These are phyloP conservation scores for Drosophila oshimai DNA, from an alignment of 1,140 invertebrate genomes.

Conservation along the genomic window DNA sequence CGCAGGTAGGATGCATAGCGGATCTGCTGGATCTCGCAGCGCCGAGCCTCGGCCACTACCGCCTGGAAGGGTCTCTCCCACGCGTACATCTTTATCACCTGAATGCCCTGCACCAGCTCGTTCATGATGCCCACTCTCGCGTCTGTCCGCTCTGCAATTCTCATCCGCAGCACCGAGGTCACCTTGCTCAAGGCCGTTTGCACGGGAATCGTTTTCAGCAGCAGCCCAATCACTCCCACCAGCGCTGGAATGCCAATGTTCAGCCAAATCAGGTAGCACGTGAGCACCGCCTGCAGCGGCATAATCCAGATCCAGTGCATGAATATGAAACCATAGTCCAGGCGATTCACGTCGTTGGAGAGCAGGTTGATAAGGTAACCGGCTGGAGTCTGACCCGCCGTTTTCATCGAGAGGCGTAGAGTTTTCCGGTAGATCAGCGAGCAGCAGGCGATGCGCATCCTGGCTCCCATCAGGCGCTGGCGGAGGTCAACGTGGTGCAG, in stretches of 20 bases:
- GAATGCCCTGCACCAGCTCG: slow-evolving; percentile 88
- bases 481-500: slow-evolving; percentile 81
- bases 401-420: slow-evolving; percentile 85
- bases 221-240: slow-evolving; percentile 87
- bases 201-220: slow-evolving; percentile 86
- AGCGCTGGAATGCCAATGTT: slow-evolving; percentile 87
- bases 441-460: slow-evolving; percentile 85
- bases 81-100: slow-evolving; percentile 92
- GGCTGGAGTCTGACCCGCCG: slow-evolving; percentile 88
- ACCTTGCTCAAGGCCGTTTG: slow-evolving; percentile 86
- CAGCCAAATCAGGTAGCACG: slow-evolving; percentile 87
- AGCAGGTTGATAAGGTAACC: slow-evolving; percentile 93
- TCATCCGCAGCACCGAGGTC: slow-evolving; percentile 83
- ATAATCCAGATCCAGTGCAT: slow-evolving; percentile 88
- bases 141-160: slow-evolving; percentile 87
- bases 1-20: slow-evolving; percentile 88
- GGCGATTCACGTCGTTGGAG: slow-evolving; percentile 90
- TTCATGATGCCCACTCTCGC: slow-evolving; percentile 90
- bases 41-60: slow-evolving; percentile 84
- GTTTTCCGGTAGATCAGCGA: slow-evolving; percentile 86
- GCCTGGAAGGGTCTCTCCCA: slow-evolving; percentile 89
- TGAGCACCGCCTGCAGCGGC: slow-evolving; percentile 86
- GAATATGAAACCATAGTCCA: slow-evolving; percentile 86
- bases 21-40: slow-evolving; percentile 87
- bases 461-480: slow-evolving; percentile 74